phyloP scores from a whole-genome alignment of 2,113 vertebrate genomes.

The Neopipo cinnamomea region DNA sequence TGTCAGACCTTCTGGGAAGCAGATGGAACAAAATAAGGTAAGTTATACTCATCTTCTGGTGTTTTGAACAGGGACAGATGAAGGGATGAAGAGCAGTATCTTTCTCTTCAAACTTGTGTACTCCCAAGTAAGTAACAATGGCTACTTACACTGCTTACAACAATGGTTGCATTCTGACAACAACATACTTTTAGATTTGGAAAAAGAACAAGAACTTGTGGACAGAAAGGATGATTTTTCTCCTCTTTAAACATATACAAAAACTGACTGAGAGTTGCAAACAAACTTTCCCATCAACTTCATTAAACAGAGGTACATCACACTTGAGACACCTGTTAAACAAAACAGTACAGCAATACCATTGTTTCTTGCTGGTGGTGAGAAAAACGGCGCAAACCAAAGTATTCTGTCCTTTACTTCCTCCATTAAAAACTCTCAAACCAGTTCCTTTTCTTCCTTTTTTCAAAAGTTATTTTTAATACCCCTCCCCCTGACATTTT shows the following conservation, averaged over 20 bases:
- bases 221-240: neutral
- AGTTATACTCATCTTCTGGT: neutral
- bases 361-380: neutral
- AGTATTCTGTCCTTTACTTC: neutral
- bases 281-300: neutral
- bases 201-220: neutral
- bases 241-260: neutral
- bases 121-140: neutral
- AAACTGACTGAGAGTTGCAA: neutral
- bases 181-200: neutral
- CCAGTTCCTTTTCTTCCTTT: neutral
- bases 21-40: neutral
- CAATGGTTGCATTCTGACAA: neutral
- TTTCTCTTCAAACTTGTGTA: neutral
- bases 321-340: neutral
- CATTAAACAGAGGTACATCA: neutral
- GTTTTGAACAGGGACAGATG: neutral
- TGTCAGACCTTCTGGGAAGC: neutral
- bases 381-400: neutral
- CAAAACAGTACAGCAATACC: neutral
- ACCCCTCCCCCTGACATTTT: slow-evolving; percentile 53
- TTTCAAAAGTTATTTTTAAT: slow-evolving; percentile 66
- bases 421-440: slow-evolving; percentile 19
- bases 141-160: too few relatives aligned
- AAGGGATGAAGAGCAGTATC: neutral